Evolutionary conservation across 2,113 vertebrate species (phyloP).

Genomic region (Laticauda laticaudata): DNA sequence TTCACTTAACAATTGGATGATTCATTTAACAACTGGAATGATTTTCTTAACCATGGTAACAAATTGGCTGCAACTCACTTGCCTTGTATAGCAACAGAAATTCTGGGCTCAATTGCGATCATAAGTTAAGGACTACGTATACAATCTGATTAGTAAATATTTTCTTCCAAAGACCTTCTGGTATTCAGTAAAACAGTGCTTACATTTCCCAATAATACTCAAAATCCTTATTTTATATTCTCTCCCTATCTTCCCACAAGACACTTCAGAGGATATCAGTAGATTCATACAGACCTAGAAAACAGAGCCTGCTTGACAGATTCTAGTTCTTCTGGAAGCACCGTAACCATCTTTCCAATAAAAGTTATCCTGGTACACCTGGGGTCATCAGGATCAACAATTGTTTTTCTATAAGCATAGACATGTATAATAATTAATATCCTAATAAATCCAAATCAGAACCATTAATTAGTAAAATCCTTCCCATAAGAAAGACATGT

Average conservation of each 20-base stretch:
- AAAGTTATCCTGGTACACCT: conserved; percentile 83
- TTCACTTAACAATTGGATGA: background rate
- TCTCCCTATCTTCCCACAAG: background rate
- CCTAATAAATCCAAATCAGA: background rate
- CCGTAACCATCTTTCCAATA: conserved; percentile 80
- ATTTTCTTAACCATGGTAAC: background rate
- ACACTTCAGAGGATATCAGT: background rate
- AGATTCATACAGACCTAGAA: conserved; percentile 71
- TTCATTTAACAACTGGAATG: background rate
- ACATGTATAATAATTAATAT: conserved; percentile 31
- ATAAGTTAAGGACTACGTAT: background rate
- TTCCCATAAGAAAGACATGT: background rate
- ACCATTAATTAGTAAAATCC: background rate
- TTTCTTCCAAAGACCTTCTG: background rate
- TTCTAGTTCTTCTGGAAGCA: conserved; percentile 77
- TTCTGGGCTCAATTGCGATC: background rate
- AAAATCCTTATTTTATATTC: accelerated
- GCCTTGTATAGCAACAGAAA: background rate
- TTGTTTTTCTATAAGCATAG: conserved; percentile 76
- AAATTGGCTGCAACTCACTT: background rate
- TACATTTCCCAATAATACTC: background rate
- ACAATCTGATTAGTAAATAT: background rate
- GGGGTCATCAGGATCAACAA: conserved; percentile 82
- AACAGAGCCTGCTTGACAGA: conserved; percentile 86
- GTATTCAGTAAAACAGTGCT: background rate